Conservation (phyloP, 2,888 invertebrate species). For the Tricholauxania praeusta region DNA sequence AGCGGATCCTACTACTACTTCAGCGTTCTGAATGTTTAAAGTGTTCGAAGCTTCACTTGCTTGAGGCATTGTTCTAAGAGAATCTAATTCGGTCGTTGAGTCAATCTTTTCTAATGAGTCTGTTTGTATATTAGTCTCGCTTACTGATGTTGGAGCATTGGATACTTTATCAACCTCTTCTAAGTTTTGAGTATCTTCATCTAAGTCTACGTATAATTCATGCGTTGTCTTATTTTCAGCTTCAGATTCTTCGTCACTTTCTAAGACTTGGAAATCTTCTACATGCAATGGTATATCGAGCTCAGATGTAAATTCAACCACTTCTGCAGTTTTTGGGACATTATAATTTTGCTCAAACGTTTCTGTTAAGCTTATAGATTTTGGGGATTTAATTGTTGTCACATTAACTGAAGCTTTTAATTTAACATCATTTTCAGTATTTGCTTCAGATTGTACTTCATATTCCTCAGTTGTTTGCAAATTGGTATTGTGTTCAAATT, state of each 20-base stretch:
- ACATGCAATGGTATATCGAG: too few species aligned
- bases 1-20: too few species aligned
- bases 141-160: conserved; percentile 53
- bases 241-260: conserved; percentile 17
- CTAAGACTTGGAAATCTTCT: conserved; percentile 35
- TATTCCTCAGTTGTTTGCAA: neutral
- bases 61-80: too few species aligned
- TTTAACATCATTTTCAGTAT: conserved; percentile 48
- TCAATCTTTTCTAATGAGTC: conserved; percentile 26
- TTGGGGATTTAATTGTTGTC: too few species aligned
- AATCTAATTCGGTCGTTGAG: conserved; percentile 32
- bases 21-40: neutral
- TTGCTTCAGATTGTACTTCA: conserved; percentile 47
- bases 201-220: neutral
- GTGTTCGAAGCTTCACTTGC: neutral
- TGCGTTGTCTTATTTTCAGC: conserved; percentile 10
- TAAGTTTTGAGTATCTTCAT: too few species aligned
- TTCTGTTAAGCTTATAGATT: too few species aligned
- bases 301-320: too few species aligned
- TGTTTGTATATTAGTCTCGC: conserved; percentile 45
- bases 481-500: conserved; percentile 5
- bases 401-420: too few species aligned
- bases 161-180: conserved; percentile 38
- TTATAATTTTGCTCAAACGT: too few species aligned
- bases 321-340: too few species aligned